Base-by-base conservation (phyloP, 2,888 invertebrate genomes). In the Tolmerus cingulatus region DNA sequence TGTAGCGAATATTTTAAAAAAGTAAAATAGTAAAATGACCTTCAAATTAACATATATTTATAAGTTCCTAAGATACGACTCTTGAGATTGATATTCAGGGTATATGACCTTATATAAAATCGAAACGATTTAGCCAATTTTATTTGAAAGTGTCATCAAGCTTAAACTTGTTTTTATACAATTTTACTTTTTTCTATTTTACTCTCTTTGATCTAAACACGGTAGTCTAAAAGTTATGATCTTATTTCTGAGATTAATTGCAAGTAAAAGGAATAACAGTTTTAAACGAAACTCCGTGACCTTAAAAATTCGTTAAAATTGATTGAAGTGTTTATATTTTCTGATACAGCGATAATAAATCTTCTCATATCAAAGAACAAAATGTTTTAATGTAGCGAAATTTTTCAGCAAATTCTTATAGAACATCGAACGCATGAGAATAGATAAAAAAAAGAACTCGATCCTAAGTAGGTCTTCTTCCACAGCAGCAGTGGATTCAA, bases 401-500 rank as follows among this genome's bases (percentile, higher is more conserved):
- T 79, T 79, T 51, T 51, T 79, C n/a, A 4, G n/a, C 30, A 51
- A 51, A 66, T 66, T 66, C 66, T 51, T 66, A 66, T 9, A 66
- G 66, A 66, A 66, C 66, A 19, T 23, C 66, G 12, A 66, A 66
- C 30, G 51, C 51, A 40, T 46, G 79, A 79, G 78, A 79, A 79
- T 51, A 46, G 78, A 46, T 7, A 79, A 79, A 12, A 79, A 40
- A 46, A 51, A 79, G 46, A 66, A 19, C 66, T 19, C 66, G 23
- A 66, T 66, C 27, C 66, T 66, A 66, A 82, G 82, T 57, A 82
- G 66, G 66, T 66, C 82, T 82, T 82, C 82, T 51, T 55, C 66
- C 16, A 66, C 37, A 81, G 16, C 40, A 66, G n/a, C 34, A 78
- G 78, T 14, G 46, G 43, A 16, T 66, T 74, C 85, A 74, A 74